Base-by-base conservation (phyloP, 2,888 invertebrate species). In the Hypomecis atomaria region DNA sequence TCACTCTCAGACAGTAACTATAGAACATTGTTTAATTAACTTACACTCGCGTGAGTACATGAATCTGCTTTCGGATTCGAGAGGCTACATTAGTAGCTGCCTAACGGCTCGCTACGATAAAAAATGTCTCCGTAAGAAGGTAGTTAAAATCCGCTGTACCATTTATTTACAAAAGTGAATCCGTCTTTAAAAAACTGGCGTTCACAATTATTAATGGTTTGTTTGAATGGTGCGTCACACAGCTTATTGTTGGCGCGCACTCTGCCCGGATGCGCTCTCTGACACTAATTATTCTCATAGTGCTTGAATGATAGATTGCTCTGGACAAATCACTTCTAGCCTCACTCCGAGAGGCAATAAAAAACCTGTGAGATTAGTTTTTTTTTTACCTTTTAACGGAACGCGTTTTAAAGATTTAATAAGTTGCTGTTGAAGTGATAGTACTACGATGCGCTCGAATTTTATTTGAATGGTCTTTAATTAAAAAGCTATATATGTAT, bases 201-300 rank as follows among this genome's bases (percentile, higher is more conserved):
- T 88, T 88, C 85, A 84, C 86, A 87, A 88, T 91, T 89, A 92
- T 92, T 92, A 92, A 92, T 92, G 92, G 85, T 92, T 89, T 92
- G 87, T 91, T 90, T 91, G 91, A 90, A 91, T 88, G 90, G 86
- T 84, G 88, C 86, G 90, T 90, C 90, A 86, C 85, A 74, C 81
- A 82, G 84, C 77, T 88, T 86, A 91, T 92, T 91, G 91, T 91
- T 90, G 85, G 87, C 87, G 84, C 82, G 78, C 83, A 80, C 84
- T 79, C 80, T 78, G 87, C 83, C 91, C 90, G 92, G 91, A 92
- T 91, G 89, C 90, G 85, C 80, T 73, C 85, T 87, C 85, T 92
- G 92, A 92, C 92, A 92, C 92, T 92, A 92, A 92, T 92, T 92
- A 92, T 92, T 92, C 88, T 83, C 90, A 90, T 91, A 89, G 89